Base-by-base conservation (phyloP, 2,888 invertebrate species). In the Nymphalis c-album region DNA sequence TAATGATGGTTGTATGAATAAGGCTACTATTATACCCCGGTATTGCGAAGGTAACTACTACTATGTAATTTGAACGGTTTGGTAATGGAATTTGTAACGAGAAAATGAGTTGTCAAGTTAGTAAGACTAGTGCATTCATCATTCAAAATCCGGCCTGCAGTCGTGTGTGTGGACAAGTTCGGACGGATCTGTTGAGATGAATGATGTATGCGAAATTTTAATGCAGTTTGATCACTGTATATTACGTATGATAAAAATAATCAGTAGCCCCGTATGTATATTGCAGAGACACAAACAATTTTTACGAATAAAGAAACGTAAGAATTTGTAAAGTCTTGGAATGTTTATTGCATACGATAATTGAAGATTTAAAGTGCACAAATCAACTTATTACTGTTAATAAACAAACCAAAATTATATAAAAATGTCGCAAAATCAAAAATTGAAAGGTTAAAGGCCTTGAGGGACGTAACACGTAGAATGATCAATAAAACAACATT, bases 71-170 rank as follows among this genome's bases (percentile, higher is more conserved):
- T 90, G 79, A 82, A 71, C 78, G 1, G 85, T 88, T 88, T 87
- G 86, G 88, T 90, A 91, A 90, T 88, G 86, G 85, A 65, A 85
- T 87, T 81, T 83, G 86, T 88, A 84, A 83, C 87, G 80, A 88
- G 89, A 90, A 90, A 91, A 92, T 91, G 88, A 91, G 87, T 91
- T 91, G 90, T 91, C 91, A 89, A 81, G 84, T 88, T 76, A 80
- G 81, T 83, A 86, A 81, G 81, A 80, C 77, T 68, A 76, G 75
- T 72, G 81, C 87, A 91, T 90, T 85, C 83, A 88, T 91, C 90
- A 91, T 77, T 78, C 53, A 70, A 72, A 73, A 74, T 74, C 76
- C 74, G 78, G 73, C 73, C 77, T 77, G 75, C 71, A 72, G 74
- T 74, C 70, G 71, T 68, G 70, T 69, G 75, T 79, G 81, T 77